Evolutionary conservation across 2,113 vertebrate genomes (phyloP).

Genomic region (Brachionichthys hirsutus): DNA sequence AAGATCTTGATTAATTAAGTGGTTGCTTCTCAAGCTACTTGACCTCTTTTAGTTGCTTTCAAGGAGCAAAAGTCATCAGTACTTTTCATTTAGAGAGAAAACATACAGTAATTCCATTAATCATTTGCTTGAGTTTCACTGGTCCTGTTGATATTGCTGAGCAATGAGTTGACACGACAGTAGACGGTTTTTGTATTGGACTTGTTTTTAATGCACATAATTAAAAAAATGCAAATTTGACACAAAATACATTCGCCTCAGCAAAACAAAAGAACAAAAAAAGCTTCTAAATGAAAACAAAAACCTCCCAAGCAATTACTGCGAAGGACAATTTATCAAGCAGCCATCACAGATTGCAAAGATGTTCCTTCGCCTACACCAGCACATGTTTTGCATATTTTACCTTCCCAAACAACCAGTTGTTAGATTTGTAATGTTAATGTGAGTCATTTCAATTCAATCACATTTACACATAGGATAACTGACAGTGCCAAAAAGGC

Average conservation of each 20-base stretch:
- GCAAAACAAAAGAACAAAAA: conserved; percentile 35
- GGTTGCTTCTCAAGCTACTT: neutral
- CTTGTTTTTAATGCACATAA: neutral
- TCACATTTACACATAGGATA: conserved; percentile 51
- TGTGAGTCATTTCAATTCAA: conserved; percentile 67
- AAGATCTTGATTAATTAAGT: conserved; percentile 12
- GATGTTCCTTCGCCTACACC: conserved; percentile 58
- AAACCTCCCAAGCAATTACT: conserved; percentile 47
- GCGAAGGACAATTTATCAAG: conserved; percentile 65
- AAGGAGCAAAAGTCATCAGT: conserved; percentile 15
- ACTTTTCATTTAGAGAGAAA: neutral
- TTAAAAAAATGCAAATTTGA: neutral
- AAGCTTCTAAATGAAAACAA: conserved; percentile 21
- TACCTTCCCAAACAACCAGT: conserved; percentile 47
- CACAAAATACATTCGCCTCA: conserved; percentile 1
- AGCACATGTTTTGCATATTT: conserved; percentile 57
- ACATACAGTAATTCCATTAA: neutral
- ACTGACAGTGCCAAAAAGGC: conserved; percentile 58
- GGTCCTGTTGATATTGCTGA: neutral
- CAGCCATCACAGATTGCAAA: conserved; percentile 72
- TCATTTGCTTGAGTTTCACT: neutral
- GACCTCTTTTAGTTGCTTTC: neutral
- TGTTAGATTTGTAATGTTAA: conserved; percentile 69
- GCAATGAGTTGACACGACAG: neutral
- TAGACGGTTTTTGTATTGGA: neutral